phyloP scores from a whole-genome alignment of 2,888 invertebrate species.

The Labia minor region DNA sequence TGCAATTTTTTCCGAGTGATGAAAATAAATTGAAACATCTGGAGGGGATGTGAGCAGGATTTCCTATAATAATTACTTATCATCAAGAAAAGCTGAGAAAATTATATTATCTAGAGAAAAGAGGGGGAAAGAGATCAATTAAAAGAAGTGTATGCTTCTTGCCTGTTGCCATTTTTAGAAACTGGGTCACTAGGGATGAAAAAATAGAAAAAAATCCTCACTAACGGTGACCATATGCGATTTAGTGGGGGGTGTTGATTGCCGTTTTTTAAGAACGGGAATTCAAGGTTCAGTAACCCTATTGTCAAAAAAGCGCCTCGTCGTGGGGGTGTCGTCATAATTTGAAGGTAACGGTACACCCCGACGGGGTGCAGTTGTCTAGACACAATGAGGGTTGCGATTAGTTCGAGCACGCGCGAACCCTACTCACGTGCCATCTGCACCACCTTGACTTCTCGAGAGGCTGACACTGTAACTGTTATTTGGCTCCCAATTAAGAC shows the following conservation, averaged over 20 bases:
- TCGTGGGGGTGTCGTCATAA: not conserved
- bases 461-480: not conserved
- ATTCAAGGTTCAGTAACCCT: constrained; percentile 5
- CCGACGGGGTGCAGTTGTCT: not conserved
- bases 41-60: too few species aligned
- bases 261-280: constrained; percentile 8
- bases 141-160: too few species aligned
- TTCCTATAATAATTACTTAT: too few species aligned
- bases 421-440: not conserved
- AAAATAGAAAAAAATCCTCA: not conserved
- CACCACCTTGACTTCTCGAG: not conserved
- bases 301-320: not conserved
- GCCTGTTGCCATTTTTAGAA: too few species aligned
- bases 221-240: constrained; percentile 1
- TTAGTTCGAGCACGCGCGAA: not conserved
- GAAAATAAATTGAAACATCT: too few species aligned
- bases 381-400: constrained; percentile 5
- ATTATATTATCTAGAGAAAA: too few species aligned
- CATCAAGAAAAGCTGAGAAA: too few species aligned
- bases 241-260: not conserved
- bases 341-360: constrained; percentile 3
- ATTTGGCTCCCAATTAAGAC: not conserved
- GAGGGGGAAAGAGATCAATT: too few species aligned
- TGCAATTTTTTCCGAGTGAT: too few species aligned
- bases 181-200: not conserved